phyloP scores from a whole-genome alignment of 1,140 invertebrate genomes.

The Diprion similis region DNA sequence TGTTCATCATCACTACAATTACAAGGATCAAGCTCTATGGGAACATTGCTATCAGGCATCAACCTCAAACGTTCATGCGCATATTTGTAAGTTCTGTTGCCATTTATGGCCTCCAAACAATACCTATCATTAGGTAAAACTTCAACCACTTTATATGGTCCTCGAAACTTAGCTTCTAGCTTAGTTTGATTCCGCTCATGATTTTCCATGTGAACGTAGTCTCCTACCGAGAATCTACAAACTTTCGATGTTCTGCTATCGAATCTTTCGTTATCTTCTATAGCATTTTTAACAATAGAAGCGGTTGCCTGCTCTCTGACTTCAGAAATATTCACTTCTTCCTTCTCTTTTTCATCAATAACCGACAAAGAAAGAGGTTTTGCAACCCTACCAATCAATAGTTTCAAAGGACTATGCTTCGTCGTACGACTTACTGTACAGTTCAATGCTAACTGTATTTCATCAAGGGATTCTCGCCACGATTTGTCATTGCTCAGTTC shows the following conservation, averaged over 20 bases:
- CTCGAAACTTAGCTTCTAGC: slow-evolving; percentile 42
- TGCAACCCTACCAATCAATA: slow-evolving; percentile 24
- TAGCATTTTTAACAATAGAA: not conserved
- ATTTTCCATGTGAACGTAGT: slow-evolving; percentile 43
- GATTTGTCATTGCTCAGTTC: not conserved
- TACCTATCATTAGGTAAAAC: not conserved
- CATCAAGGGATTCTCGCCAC: slow-evolving; percentile 16
- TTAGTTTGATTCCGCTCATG: slow-evolving; percentile 49
- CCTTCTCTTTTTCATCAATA: too few relatives aligned
- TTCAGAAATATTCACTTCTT: too few relatives aligned
- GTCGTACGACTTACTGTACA: slow-evolving; percentile 26
- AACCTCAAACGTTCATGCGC: too few relatives aligned
- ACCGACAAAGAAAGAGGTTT: slow-evolving; percentile 10
- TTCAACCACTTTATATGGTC: slow-evolving; percentile 41
- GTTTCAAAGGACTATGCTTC: slow-evolving; percentile 22
- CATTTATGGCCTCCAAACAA: too few relatives aligned
- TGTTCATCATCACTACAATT: too few relatives aligned
- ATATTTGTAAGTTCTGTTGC: too few relatives aligned
- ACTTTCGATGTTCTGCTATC: slow-evolving; percentile 43
- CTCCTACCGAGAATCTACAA: slow-evolving; percentile 37
- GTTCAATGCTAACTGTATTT: not conserved
- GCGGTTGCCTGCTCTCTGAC: too few relatives aligned
- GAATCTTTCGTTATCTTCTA: slow-evolving; percentile 41
- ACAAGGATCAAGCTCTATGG: too few relatives aligned
- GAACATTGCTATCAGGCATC: too few relatives aligned